Conservation (phyloP, 2,113 vertebrate genomes). For the Sterrhoptilus dennistouni region DNA sequence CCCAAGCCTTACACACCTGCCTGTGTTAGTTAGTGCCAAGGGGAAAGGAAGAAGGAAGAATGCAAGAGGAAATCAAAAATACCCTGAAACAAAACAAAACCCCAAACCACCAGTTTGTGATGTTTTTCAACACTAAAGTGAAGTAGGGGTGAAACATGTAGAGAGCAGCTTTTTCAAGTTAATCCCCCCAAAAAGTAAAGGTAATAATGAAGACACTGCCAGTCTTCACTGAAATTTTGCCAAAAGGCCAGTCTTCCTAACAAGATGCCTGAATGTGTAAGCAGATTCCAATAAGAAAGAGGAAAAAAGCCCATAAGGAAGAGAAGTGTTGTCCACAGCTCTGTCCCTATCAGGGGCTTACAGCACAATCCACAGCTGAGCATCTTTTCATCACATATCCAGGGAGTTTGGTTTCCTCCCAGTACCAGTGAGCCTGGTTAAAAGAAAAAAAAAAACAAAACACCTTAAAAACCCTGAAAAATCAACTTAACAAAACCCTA, state of each 20-base stretch:
- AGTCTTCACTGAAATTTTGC: background rate
- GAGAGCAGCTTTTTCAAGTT: background rate
- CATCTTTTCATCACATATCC: conserved; percentile 26
- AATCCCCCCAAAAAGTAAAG: background rate
- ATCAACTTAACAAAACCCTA: fast-evolving
- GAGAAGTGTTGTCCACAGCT: background rate
- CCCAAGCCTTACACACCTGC: too few relatives aligned
- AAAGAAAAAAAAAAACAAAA: background rate
- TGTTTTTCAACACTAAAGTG: background rate
- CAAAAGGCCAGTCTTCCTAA: background rate
- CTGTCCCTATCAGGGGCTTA: background rate
- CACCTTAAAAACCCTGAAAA: background rate
- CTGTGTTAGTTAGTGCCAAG: background rate
- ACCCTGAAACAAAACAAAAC: background rate
- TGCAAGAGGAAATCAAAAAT: background rate
- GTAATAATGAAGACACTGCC: background rate
- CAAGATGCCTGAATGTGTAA: background rate
- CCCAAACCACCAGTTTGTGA: background rate
- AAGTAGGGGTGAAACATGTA: background rate
- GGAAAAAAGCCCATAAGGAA: background rate
- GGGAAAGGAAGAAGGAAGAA: background rate
- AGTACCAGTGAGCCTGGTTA: background rate
- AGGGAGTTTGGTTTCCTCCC: background rate
- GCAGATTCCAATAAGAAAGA: background rate
- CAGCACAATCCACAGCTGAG: conserved; percentile 33